Base-by-base conservation (phyloP, 2,888 invertebrate genomes). In the Pachymerium ferrugineum region DNA sequence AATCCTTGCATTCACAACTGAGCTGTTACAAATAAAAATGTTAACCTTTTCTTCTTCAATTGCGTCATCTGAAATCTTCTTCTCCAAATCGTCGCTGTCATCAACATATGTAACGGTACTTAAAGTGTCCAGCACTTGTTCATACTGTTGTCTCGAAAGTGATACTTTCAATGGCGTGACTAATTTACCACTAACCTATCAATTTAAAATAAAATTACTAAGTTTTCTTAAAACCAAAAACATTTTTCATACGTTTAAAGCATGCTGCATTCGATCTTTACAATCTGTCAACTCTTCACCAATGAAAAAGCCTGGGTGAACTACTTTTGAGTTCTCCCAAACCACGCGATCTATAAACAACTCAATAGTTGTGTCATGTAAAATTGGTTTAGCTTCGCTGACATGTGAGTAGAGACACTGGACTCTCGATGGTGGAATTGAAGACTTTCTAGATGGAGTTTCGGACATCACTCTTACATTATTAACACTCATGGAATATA, bases 341-440 rank as follows among this genome's bases (percentile, higher is more conserved):
- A 14, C 76, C 33, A 83, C 81, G 31, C 87, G 86, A 78, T 86
- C 86, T 10, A 92, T 83, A 68, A 85, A 85, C 72, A 96, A 84
- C 78, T 90, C 89, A 74, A 97, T 84, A 73, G 91, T 88, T 0
- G 96, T 96, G 82, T 96, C 90, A 83, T 96, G 93, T 76, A 97
- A 84, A 80, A 97, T 92, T 3, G 95, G 93, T 22, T 77, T 75
- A 79, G 89, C 88, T n/a, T 92, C 93, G 75, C 87, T 85, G 75
- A 87, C 86, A 81, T 90, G 91, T 77, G 88, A 88, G 83, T 94
- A 93, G 3, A 72, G 38, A 74, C 91, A 86, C 77, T 86, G 82
- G 12, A 38, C 8, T 14, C 28, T 28, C 29, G 73, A 73, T 28
- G 67, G 33, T 2, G 19, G 62, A 33, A 70, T 31, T 6, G 70